Percentiles rank a stretch among this genome's conserved stretches.
These are phyloP conservation scores for Crocidura indochinensis DNA, from an alignment of 2,797 vertebrate species.

Conservation along the genomic window DNA sequence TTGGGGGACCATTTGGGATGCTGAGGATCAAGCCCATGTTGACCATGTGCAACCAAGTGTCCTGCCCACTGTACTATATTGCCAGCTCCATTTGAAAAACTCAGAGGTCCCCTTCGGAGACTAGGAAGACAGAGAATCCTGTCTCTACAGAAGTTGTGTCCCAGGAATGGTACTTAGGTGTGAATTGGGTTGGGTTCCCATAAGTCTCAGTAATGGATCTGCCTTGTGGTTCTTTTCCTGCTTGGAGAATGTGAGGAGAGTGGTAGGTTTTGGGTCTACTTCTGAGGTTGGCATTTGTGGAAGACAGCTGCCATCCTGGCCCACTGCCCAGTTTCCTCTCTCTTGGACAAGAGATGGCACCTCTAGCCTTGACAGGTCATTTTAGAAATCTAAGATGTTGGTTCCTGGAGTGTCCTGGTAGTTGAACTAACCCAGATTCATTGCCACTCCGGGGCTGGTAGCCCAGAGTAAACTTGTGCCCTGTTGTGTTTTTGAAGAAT, in stretches of 20 bases:
- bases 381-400: conserved; percentile 32
- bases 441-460: not conserved
- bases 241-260: not conserved
- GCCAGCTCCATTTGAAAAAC: not conserved
- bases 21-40: no score
- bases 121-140: conserved; percentile 2
- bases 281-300: not conserved
- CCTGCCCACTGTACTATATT: no score
- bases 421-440: not conserved
- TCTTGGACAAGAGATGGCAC: conserved; percentile 18
- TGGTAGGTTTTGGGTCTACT: conserved; percentile 11
- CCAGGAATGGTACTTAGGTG: not conserved
- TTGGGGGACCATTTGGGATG: no score
- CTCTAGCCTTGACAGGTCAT: conserved; percentile 26
- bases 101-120: not conserved
- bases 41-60: no score
- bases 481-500: conserved; percentile 23
- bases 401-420: conserved; percentile 22
- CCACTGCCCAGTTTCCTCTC: conserved; percentile 40
- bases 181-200: not conserved
- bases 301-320: not conserved
- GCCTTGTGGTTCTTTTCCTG: not conserved
- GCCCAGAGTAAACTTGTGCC: not conserved
- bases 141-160: not conserved
- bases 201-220: not conserved